phyloP scores from a whole-genome alignment of 2,113 vertebrate genomes.

The Actinemys pallida region DNA sequence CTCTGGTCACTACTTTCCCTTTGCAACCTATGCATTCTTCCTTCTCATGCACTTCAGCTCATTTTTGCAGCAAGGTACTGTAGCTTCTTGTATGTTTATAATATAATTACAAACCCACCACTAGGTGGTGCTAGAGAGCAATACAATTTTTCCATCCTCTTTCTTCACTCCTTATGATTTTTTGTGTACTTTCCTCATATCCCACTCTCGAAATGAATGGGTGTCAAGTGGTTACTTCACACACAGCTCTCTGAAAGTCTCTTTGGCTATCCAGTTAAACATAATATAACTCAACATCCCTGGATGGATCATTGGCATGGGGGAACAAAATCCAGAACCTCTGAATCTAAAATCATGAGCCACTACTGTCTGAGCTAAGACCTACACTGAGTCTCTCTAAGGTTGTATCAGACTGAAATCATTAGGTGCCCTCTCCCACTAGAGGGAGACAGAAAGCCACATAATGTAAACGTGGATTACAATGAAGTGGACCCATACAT shows the following conservation, averaged over 20 bases:
- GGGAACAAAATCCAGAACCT: background rate
- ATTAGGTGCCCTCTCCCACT: background rate
- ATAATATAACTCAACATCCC: background rate
- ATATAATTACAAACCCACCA: rapidly evolving
- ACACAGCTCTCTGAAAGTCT: background rate
- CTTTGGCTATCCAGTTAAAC: background rate
- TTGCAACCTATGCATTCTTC: background rate
- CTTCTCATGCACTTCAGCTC: background rate
- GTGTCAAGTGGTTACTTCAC: background rate
- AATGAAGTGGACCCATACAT: background rate
- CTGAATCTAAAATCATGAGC: background rate
- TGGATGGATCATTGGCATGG: background rate
- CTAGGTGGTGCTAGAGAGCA: background rate
- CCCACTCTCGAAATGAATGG: background rate
- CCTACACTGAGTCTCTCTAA: background rate
- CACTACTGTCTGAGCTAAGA: background rate
- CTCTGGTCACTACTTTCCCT: background rate
- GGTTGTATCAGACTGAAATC: background rate
- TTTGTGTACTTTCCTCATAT: background rate
- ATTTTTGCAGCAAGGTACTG: background rate
- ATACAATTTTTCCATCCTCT: rapidly evolving
- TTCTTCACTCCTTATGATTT: rapidly evolving
- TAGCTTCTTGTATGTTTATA: background rate
- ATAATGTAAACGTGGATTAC: background rate
- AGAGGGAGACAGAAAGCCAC: background rate